phyloP scores from a whole-genome alignment of 2,888 invertebrate species.

The Chloroclystis v-ata region DNA sequence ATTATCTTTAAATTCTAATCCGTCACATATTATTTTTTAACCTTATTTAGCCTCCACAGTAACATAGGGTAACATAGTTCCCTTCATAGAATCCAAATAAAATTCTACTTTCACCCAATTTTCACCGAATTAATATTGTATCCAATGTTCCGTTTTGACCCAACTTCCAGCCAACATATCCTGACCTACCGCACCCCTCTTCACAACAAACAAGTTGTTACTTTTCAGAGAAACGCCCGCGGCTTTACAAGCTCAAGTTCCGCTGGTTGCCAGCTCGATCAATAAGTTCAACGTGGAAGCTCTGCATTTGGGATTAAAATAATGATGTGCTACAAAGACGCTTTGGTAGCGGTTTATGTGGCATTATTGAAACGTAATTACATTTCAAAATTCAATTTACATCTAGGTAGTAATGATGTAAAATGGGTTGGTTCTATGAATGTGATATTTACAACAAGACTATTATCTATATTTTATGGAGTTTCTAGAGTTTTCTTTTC shows the following conservation, averaged over 20 bases:
- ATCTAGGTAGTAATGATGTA: too few species aligned
- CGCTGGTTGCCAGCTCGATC: slow-evolving; percentile 21
- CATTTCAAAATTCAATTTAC: too few species aligned
- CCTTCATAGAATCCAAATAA: neutral
- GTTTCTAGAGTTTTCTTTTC: too few species aligned
- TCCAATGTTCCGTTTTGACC: slow-evolving; percentile 18
- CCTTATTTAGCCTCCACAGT: too few species aligned
- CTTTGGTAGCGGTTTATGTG: neutral
- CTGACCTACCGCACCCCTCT: slow-evolving; percentile 21
- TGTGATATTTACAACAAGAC: too few species aligned
- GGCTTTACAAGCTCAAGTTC: slow-evolving; percentile 22
- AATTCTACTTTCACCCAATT: neutral
- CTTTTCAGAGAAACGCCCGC: slow-evolving; percentile 17
- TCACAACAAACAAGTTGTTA: slow-evolving; percentile 17
- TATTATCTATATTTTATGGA: too few species aligned
- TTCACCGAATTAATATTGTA: slow-evolving; percentile 16
- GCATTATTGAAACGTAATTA: too few species aligned
- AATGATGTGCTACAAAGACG: slow-evolving; percentile 3
- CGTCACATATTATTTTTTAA: too few species aligned
- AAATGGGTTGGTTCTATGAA: too few species aligned
- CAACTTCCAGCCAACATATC: slow-evolving; percentile 19
- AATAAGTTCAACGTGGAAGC: slow-evolving; percentile 21
- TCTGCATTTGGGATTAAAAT: slow-evolving; percentile 11
- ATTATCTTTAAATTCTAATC: too few species aligned
- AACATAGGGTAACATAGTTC: too few species aligned